Percentiles rank a stretch among this genome's conserved stretches.
These are phyloP conservation scores for Ophthalmolycus amberensis DNA, from an alignment of 2,113 vertebrate genomes.

Conservation along the genomic window DNA sequence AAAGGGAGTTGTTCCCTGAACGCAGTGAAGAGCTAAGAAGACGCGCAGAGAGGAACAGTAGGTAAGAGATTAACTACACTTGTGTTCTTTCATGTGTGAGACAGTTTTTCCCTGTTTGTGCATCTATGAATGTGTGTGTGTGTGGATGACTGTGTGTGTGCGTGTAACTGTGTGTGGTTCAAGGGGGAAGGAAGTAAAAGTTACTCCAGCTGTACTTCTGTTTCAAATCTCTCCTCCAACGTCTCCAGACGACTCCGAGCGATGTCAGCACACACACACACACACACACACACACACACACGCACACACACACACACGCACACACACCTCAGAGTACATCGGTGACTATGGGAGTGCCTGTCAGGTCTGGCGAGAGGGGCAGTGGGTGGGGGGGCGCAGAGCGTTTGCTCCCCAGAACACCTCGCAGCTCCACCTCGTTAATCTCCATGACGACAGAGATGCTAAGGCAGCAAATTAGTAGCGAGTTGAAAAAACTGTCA, in stretches of 20 bases:
- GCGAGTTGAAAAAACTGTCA: constrained; percentile 54
- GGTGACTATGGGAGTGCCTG: constrained; percentile 66
- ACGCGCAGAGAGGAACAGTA: constrained; percentile 8
- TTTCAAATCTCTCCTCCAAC: constrained; percentile 33
- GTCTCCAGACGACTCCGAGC: constrained; percentile 53
- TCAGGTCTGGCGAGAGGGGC: constrained; percentile 55
- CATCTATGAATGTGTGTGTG: background rate
- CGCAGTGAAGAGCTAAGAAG: background rate
- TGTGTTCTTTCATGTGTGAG: constrained; percentile 15
- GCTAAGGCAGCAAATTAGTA: constrained; percentile 77
- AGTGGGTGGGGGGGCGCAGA: constrained; percentile 35
- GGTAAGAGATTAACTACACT: constrained; percentile 15
- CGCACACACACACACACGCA: constrained; percentile 12
- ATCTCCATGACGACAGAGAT: constrained; percentile 79
- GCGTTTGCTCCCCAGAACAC: constrained; percentile 66
- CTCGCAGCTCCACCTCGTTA: constrained; percentile 75
- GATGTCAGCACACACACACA: constrained; percentile 26
- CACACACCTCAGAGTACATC: constrained; percentile 43
- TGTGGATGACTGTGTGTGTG: background rate
- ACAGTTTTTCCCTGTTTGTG: background rate
- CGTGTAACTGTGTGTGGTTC: background rate
- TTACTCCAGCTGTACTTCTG: constrained; percentile 64
- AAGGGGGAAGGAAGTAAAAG: constrained; percentile 50
- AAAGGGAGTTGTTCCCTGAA: background rate
- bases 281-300: constrained; percentile 2